These are phyloP conservation scores for Ramphastos sulfuratus DNA, from an alignment of 2,113 vertebrate genomes.

Conservation along the genomic window DNA sequence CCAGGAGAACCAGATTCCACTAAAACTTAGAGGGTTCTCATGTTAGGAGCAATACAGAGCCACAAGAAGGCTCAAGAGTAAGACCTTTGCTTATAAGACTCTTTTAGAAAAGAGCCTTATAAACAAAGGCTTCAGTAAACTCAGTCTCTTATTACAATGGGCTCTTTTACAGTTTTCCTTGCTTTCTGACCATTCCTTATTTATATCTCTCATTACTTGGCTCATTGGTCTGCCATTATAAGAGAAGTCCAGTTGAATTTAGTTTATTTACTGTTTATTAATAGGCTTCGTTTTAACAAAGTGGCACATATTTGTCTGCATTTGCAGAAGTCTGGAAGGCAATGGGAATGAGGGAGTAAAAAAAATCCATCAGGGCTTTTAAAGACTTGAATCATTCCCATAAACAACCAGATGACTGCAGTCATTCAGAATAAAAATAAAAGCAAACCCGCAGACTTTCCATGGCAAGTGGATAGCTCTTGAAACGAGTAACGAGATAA, in stretches of 20 bases:
- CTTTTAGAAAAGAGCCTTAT: neutral
- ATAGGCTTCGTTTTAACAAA: neutral
- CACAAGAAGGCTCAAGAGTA: neutral
- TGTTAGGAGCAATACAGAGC: neutral
- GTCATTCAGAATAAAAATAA: conserved; percentile 21
- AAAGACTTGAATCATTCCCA: neutral
- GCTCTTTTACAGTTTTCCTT: neutral
- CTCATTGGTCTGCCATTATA: conserved; percentile 11
- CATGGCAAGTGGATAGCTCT: neutral
- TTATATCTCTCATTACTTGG: neutral
- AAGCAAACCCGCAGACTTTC: neutral
- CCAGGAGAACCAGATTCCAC: neutral
- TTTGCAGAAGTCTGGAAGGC: neutral
- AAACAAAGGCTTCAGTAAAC: neutral
- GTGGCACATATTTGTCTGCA: neutral
- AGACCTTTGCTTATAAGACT: neutral
- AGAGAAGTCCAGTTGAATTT: neutral
- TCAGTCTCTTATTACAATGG: neutral
- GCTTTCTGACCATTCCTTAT: neutral
- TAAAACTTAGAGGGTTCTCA: neutral
- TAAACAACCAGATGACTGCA: conserved; percentile 16
- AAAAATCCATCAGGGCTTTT: neutral
- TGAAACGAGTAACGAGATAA: conserved; percentile 11
- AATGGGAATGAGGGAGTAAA: neutral
- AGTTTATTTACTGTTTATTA: conserved; percentile 23